Percentiles rank a stretch among this genome's conserved stretches.
These are phyloP conservation scores for Saguinus imperator DNA, from an alignment of 2,113 vertebrate genomes.

Conservation along the genomic window DNA sequence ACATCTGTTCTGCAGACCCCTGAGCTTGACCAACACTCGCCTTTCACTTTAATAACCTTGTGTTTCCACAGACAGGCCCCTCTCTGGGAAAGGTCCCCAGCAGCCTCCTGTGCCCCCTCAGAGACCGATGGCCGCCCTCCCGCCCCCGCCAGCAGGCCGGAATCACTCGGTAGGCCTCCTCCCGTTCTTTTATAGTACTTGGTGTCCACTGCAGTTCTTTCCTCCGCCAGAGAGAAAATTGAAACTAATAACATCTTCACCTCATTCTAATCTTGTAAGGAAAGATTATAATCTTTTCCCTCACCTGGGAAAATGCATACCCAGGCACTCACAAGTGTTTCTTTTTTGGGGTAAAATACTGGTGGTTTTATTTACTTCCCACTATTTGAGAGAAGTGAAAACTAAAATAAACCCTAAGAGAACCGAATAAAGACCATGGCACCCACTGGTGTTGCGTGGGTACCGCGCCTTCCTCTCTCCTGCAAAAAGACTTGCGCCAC, in stretches of 20 bases:
- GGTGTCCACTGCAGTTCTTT: background rate
- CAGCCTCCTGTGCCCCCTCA: constrained; percentile 89
- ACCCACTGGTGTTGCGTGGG: fast-evolving
- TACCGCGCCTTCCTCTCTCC: background rate
- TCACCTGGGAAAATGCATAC: background rate
- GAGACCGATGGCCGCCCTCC: constrained; percentile 75
- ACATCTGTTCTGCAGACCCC: background rate
- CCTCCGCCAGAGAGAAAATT: background rate
- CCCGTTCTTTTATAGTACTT: background rate
- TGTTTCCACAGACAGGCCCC: constrained; percentile 80
- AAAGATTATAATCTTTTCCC: background rate
- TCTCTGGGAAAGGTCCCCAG: constrained; percentile 66
- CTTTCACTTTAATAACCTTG: constrained; percentile 6
- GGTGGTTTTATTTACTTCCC: background rate
- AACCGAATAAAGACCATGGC: background rate
- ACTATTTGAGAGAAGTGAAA: background rate
- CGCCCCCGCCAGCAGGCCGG: constrained; percentile 68
- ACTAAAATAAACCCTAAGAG: background rate
- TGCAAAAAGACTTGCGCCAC: background rate
- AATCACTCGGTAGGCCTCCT: constrained; percentile 78
- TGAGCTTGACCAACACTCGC: background rate
- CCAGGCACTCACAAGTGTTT: background rate
- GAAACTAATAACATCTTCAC: background rate
- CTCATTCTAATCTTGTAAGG: background rate
- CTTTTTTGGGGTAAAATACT: background rate